phyloP scores from a whole-genome alignment of 1,140 invertebrate genomes.

The Cardiocondyla obscurior region DNA sequence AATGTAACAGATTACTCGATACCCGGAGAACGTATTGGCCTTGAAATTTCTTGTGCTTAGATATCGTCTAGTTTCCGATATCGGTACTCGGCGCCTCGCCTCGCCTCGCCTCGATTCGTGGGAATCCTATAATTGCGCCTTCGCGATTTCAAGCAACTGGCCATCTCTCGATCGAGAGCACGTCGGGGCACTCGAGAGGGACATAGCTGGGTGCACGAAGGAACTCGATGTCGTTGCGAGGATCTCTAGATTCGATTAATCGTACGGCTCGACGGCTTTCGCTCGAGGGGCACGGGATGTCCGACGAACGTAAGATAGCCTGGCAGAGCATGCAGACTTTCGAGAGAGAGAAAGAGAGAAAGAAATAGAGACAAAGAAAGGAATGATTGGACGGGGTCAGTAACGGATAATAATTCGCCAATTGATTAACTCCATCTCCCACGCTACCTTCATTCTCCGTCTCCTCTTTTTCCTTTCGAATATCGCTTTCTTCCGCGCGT shows the following conservation, averaged over 20 bases:
- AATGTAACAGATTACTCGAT: slow-evolving; percentile 48
- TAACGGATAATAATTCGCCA: slow-evolving; percentile 79
- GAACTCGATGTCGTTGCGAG: slow-evolving; percentile 47
- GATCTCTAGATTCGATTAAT: slow-evolving; percentile 66
- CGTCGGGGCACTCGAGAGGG: slow-evolving; percentile 27
- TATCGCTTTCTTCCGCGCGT: slow-evolving; percentile 17
- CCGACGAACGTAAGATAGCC: slow-evolving; percentile 44
- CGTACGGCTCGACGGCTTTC: slow-evolving; percentile 53
- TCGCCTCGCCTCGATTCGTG: slow-evolving; percentile 50
- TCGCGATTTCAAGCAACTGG: slow-evolving; percentile 35
- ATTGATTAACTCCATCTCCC: slow-evolving; percentile 76
- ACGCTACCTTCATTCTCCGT: slow-evolving; percentile 6
- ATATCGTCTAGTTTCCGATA: slow-evolving; percentile 55
- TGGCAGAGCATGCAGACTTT: not conserved
- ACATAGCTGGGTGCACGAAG: slow-evolving; percentile 20
- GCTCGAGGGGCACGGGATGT: slow-evolving; percentile 48
- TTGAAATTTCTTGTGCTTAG: slow-evolving; percentile 34
- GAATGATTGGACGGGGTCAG: slow-evolving; percentile 73
- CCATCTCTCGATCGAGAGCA: slow-evolving; percentile 3
- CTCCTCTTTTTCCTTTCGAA: slow-evolving; percentile 1
- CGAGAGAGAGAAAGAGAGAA: not conserved
- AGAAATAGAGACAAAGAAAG: not conserved
- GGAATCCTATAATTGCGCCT: slow-evolving; percentile 59
- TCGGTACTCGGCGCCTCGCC: slow-evolving; percentile 53
- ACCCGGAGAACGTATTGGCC: slow-evolving; percentile 24